These are phyloP conservation scores for Thereva nobilitata DNA, from an alignment of 2,888 invertebrate genomes.

Conservation along the genomic window DNA sequence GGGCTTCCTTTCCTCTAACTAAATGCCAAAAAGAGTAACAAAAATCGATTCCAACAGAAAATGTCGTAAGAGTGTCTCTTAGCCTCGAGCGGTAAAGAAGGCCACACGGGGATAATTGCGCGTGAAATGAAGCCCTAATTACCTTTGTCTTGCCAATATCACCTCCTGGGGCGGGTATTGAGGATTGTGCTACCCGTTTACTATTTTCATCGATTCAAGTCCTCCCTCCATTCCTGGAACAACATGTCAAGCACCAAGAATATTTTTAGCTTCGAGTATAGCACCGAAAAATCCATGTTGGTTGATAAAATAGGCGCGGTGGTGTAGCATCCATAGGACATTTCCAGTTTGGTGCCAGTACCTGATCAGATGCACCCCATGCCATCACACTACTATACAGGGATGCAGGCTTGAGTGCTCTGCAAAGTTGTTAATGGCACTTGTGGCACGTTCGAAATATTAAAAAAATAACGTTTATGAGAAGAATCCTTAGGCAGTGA, in stretches of 20 bases:
- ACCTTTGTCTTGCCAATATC: constrained; percentile 32
- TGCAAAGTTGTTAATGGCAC: constrained; percentile 42
- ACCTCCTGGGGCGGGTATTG: constrained; percentile 36
- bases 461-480: constrained; percentile 7
- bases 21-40: too few relatives aligned
- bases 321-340: neutral
- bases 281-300: neutral
- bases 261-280: neutral
- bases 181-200: neutral
- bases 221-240: constrained; percentile 1
- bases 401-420: constrained; percentile 39
- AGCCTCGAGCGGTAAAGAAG: neutral
- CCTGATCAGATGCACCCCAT: constrained; percentile 32
- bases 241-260: neutral
- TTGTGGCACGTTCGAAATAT: constrained; percentile 42
- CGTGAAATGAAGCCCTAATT: constrained; percentile 34
- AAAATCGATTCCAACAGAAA: constrained; percentile 19
- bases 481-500: neutral
- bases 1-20: neutral
- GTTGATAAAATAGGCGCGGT: constrained; percentile 3
- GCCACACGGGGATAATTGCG: constrained; percentile 18
- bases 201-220: constrained; percentile 9
- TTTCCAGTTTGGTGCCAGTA: neutral
- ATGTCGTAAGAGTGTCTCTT: neutral
- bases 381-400: constrained; percentile 29